Percentiles rank a stretch among this genome's conserved stretches.
These are phyloP conservation scores for Euphonia xanthogaster DNA, from an alignment of 2,797 vertebrate genomes.

Conservation along the genomic window DNA sequence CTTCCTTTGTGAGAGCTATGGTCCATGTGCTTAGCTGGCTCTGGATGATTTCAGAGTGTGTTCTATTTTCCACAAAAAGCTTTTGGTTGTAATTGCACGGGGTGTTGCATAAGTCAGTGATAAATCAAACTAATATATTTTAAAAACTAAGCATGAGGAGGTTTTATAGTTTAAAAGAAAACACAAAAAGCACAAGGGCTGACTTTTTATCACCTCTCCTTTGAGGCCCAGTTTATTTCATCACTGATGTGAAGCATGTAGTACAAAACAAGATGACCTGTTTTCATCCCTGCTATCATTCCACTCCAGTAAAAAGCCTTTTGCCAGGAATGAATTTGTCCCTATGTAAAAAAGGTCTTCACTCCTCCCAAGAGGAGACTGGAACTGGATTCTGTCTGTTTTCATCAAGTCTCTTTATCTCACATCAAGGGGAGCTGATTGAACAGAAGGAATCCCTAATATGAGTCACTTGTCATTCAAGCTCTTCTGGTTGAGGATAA, in stretches of 20 bases:
- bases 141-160: background rate
- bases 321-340: background rate
- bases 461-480: constrained; percentile 42
- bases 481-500: background rate
- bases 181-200: background rate
- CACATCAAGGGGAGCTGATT: constrained; percentile 49
- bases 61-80: background rate
- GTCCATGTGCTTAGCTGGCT: background rate
- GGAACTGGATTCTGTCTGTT: constrained; percentile 45
- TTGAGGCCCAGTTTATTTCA: constrained; percentile 39
- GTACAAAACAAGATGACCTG: constrained; percentile 58
- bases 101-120: background rate
- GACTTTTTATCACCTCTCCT: constrained; percentile 39
- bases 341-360: constrained; percentile 32
- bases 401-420: constrained; percentile 53
- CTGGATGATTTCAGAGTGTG: background rate
- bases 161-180: constrained; percentile 22
- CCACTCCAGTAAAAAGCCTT: background rate
- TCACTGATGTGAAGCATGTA: constrained; percentile 11
- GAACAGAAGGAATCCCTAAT: constrained; percentile 65
- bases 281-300: constrained; percentile 42
- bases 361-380: constrained; percentile 14
- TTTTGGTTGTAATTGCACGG: background rate
- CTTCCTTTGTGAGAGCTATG: background rate
- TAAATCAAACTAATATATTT: constrained; percentile 49